Base-by-base conservation (phyloP, 2,797 vertebrate genomes). In the Fistularia commersonii region DNA sequence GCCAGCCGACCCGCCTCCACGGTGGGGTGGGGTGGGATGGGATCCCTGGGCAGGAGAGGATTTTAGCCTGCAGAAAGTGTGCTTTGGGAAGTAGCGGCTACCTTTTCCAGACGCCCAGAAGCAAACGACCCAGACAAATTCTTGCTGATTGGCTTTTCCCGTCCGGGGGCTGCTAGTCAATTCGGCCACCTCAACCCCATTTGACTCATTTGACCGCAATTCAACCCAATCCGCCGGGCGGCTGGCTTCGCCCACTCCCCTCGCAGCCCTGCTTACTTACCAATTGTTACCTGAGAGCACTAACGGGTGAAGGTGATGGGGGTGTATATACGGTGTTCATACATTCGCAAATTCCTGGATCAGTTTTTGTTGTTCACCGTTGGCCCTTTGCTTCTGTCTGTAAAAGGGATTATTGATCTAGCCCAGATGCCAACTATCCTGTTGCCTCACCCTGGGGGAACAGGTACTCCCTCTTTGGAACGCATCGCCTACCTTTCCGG, bases 341-440 rank as follows among this genome's bases (percentile, higher is more conserved):
- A 76, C 73, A 76, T 87, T 82, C 57, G 81, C 68, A 78, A 79
- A 83, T 72, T 84, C 62, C 77, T 87, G 74, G 71, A 87, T 88
- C 67, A 55, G 76, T 88, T 87, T 65, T 84, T 88, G 83, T 86
- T 91, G 85, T 87, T 92, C 85, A 92, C 79, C 81, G 79, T 76
- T 91, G 90, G 90, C 90, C 90, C 90, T 92, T 91, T 92, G 90
- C 91, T 92, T 92, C 91, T 92, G 91, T 92, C 89, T 92, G 90
- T 89, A 91, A 90, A 91, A 99, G 97, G 97, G 87, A 99, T 98
- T 80, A 98, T 98, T 90, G 97, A 99, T 90, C 90, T 99, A 91
- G 96, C 94, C 89, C 97, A 97, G 84, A 98, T 99, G 97, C 93
- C 96, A 84, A 92, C 97, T 81, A 97, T 99, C 90, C 87, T 99